phyloP scores from a whole-genome alignment of 1,140 invertebrate genomes.

The Ceratina calcarata region DNA sequence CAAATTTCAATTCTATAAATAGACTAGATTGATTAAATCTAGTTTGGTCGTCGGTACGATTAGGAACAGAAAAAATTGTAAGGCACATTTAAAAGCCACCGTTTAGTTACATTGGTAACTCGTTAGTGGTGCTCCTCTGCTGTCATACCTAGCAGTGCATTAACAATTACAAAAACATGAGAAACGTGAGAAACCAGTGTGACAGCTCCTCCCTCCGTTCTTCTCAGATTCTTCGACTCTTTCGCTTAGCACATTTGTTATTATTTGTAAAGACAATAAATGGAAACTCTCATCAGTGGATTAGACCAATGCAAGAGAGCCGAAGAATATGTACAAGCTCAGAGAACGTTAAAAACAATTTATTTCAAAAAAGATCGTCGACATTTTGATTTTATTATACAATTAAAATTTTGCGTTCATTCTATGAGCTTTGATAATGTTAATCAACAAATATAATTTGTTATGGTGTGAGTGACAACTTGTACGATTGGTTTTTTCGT shows the following conservation, averaged over 20 bases:
- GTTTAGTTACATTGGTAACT: conserved; percentile 48
- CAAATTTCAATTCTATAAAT: too few species aligned
- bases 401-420: neutral
- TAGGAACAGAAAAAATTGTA: conserved; percentile 5
- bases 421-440: neutral
- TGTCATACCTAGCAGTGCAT: conserved; percentile 57
- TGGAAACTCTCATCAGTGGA: too few species aligned
- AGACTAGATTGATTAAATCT: too few species aligned
- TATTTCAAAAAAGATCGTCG: neutral
- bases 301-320: neutral
- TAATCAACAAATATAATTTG: neutral
- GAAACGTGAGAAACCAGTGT: conserved; percentile 12
- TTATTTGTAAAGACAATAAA: neutral
- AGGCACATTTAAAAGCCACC: conserved; percentile 40
- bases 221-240: conserved; percentile 7
- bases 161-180: conserved; percentile 53
- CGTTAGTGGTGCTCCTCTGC: conserved; percentile 59
- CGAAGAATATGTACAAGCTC: neutral
- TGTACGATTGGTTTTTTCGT: neutral
- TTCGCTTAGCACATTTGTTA: neutral
- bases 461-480: neutral
- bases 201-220: conserved; percentile 22
- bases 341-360: neutral
- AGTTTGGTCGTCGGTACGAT: conserved; percentile 30
- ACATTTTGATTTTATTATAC: too few species aligned